These are phyloP conservation scores for Phania funesta DNA, from an alignment of 2,888 invertebrate species.

Conservation along the genomic window DNA sequence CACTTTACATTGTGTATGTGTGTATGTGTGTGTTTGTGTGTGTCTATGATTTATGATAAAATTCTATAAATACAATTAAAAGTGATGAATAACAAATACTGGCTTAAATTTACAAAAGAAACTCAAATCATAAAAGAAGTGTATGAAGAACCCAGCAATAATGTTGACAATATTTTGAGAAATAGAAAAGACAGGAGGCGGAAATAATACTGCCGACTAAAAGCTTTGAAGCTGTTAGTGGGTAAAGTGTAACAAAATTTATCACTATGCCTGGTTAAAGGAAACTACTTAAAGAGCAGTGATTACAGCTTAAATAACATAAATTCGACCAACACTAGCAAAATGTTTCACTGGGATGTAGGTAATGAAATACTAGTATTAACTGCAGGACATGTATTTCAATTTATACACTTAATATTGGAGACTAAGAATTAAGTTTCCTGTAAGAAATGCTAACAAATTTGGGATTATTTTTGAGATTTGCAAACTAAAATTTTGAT, in stretches of 20 bases:
- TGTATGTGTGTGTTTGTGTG: slow-evolving; percentile 10
- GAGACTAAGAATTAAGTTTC: no score
- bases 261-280: no score
- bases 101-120: slow-evolving; percentile 8
- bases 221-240: no score
- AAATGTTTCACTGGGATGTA: neutral
- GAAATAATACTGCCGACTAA: no score
- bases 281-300: no score
- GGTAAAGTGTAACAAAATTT: no score
- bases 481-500: slow-evolving; percentile 18
- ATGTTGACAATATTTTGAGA: neutral
- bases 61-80: slow-evolving; percentile 25
- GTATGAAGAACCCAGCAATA: neutral
- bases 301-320: no score
- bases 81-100: neutral
- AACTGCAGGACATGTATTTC: no score
- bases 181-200: no score
- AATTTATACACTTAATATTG: no score
- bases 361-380: no score
- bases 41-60: slow-evolving; percentile 33
- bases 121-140: neutral
- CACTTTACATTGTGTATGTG: neutral
- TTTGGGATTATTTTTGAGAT: slow-evolving; percentile 12
- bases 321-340: no score
- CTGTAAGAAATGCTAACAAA: neutral